Evolutionary conservation across 2,888 invertebrate genomes (phyloP).

Genomic region (Opisthograptis luteolata): DNA sequence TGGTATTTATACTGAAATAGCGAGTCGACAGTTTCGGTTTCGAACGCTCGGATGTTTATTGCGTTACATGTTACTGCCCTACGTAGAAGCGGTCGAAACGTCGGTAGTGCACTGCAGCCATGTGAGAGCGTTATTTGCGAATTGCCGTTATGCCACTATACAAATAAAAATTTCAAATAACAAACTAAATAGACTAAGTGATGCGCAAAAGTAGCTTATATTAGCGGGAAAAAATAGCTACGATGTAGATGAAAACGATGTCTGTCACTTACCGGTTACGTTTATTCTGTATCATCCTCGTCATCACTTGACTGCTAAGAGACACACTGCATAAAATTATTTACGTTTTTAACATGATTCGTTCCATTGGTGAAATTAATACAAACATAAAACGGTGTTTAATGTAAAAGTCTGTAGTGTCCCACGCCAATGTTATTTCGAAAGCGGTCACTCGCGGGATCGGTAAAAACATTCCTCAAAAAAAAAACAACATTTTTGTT

Average conservation of each 20-base stretch:
- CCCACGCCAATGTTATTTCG: conserved; percentile 37
- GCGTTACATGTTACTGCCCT: conserved; percentile 10
- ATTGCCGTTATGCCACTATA: conserved; percentile 78
- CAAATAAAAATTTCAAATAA: conserved; percentile 54
- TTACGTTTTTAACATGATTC: conserved; percentile 35
- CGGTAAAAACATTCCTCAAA: not conserved
- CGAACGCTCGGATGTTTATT: not conserved
- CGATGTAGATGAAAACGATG: conserved; percentile 21
- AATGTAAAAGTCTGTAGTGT: conserved; percentile 33
- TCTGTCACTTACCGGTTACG: conserved; percentile 35
- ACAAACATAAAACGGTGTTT: conserved; percentile 35
- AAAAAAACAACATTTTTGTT: not conserved
- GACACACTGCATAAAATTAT: conserved; percentile 41
- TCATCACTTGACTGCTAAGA: conserved; percentile 40
- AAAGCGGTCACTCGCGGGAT: conserved; percentile 32
- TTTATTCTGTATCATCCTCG: conserved; percentile 17
- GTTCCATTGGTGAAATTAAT: conserved; percentile 37
- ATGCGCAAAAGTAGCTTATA: conserved; percentile 41
- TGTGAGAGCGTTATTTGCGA: conserved; percentile 54
- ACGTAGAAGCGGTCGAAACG: not conserved
- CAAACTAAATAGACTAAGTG: conserved; percentile 45
- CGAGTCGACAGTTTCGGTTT: not conserved
- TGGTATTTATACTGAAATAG: not conserved
- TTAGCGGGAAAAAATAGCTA: conserved; percentile 35
- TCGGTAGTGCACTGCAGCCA: conserved; percentile 50